A percentile compares a stretch with the other conserved stretches of the same genome.
Evolutionary conservation across 2,113 vertebrate species (phyloP).

Genomic region (Rhipidura dahli): DNA sequence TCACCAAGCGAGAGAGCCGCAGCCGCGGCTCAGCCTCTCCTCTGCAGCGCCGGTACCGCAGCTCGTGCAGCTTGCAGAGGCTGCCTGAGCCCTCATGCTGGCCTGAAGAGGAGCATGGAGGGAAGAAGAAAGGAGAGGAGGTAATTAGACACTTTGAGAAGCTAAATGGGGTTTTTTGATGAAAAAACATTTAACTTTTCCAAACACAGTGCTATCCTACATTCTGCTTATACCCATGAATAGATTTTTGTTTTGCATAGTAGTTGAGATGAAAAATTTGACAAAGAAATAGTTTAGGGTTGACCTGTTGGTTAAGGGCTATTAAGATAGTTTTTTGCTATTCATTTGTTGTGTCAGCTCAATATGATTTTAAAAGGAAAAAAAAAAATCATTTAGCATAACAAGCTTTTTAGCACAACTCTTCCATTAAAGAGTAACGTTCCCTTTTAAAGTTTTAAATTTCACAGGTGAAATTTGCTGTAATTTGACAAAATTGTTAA

Average conservation of each 20-base stretch:
- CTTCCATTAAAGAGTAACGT: neutral
- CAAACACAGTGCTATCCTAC: neutral
- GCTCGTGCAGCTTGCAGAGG: rapidly evolving
- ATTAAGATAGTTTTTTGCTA: neutral
- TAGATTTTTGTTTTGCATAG: neutral
- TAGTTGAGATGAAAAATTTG: neutral
- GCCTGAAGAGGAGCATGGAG: neutral
- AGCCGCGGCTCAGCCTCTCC: neutral
- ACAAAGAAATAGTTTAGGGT: neutral
- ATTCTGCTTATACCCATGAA: neutral
- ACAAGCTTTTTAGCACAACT: neutral
- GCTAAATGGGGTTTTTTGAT: too few species aligned
- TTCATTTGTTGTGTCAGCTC: neutral
- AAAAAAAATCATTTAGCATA: neutral
- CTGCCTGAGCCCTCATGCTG: neutral
- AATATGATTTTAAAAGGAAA: neutral
- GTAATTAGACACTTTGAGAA: neutral
- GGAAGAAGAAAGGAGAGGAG: neutral
- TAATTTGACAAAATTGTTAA: neutral
- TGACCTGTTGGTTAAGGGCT: neutral
- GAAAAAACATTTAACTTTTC: neutral
- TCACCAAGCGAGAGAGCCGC: neutral
- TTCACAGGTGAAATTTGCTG: neutral
- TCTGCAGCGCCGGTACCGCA: rapidly evolving
- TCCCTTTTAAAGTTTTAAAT: neutral